These are phyloP conservation scores for Pelmatolapia mariae DNA, from an alignment of 2,113 vertebrate species.

Conservation along the genomic window DNA sequence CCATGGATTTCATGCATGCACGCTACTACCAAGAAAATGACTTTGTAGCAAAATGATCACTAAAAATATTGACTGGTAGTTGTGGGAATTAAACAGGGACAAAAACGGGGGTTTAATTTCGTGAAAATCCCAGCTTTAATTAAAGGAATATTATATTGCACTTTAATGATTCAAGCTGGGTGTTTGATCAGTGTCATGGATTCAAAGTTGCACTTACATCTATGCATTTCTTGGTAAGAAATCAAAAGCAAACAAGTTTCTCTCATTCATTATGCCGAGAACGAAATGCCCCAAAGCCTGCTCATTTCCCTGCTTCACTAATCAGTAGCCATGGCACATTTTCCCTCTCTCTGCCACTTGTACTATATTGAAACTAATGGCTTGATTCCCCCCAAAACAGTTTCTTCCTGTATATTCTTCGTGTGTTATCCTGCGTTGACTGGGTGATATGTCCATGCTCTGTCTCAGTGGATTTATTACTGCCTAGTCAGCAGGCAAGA, in stretches of 20 bases:
- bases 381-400: not conserved
- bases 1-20: not conserved
- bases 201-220: not conserved
- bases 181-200: not conserved
- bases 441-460: not conserved
- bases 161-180: not conserved
- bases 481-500: constrained; percentile 16
- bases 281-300: not conserved
- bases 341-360: not conserved
- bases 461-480: constrained; percentile 9
- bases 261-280: constrained; percentile 14
- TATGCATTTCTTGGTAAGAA: not conserved
- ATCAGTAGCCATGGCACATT: constrained; percentile 3
- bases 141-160: not conserved
- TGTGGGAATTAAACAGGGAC: not conserved
- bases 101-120: fast-evolving
- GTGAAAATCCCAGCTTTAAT: not conserved
- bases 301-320: not conserved
- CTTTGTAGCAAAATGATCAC: not conserved
- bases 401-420: not conserved
- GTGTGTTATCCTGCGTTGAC: not conserved
- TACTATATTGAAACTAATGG: not conserved
- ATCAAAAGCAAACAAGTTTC: constrained; percentile 1
- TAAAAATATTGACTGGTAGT: not conserved
- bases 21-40: not conserved